Conservation (phyloP, 92 coral and sea anemone species). For the Palythoa grandis region DNA sequence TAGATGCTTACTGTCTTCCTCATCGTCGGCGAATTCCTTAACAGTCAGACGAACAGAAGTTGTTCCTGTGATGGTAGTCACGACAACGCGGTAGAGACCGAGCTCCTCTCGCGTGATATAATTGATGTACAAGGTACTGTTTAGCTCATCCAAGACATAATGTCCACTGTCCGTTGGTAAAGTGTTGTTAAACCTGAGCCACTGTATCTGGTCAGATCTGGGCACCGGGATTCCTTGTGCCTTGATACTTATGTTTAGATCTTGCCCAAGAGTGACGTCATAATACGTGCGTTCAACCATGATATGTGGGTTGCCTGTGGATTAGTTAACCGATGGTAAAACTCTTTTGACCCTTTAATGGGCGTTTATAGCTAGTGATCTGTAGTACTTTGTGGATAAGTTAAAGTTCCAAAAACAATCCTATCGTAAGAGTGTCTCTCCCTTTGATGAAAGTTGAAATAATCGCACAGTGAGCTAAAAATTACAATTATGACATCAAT, state of each 20-base stretch:
- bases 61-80: conserved; percentile 23
- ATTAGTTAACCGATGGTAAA: neutral
- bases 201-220: conserved; percentile 25
- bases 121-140: conserved; percentile 25
- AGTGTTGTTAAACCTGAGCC: conserved; percentile 31
- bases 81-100: conserved; percentile 21
- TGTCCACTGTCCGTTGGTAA: neutral
- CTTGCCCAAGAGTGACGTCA: conserved; percentile 16
- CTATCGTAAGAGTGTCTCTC: too few species aligned
- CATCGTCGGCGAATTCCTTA: neutral
- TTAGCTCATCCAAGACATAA: conserved; percentile 1
- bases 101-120: conserved; percentile 23
- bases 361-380: neutral
- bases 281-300: conserved; percentile 25
- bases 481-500: too few species aligned
- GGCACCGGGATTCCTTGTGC: conserved; percentile 34
- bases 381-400: neutral
- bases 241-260: conserved; percentile 16
- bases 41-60: conserved; percentile 14
- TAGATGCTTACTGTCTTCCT: conserved; percentile 8
- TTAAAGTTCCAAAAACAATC: too few species aligned
- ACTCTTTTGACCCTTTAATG: neutral
- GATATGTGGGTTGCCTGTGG: conserved; percentile 31
- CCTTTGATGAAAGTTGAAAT: too few species aligned
- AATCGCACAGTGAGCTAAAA: too few species aligned